Conservation (phyloP, 2,888 invertebrate species). For the Euphydryas editha region DNA sequence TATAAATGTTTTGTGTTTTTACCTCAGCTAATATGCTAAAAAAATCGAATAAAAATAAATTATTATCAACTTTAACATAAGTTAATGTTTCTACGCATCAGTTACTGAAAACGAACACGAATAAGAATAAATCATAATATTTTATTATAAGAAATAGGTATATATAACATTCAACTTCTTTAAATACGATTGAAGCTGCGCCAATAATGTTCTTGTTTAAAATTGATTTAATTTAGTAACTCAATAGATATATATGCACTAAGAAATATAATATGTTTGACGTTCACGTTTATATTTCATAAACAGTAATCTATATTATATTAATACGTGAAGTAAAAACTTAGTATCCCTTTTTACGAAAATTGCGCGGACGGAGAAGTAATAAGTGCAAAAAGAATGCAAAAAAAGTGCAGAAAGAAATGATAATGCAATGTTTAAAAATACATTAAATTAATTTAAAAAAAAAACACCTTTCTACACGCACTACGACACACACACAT, state of each 20-base stretch:
- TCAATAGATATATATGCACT: not conserved
- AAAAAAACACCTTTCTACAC: too few relatives aligned
- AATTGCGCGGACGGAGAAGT: too few relatives aligned
- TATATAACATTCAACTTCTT: not conserved
- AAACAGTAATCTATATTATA: too few relatives aligned
- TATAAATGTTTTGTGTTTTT: conserved; percentile 14
- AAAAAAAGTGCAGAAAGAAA: too few relatives aligned
- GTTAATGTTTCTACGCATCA: not conserved
- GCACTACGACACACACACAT: too few relatives aligned
- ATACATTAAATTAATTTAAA: too few relatives aligned
- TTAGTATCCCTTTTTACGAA: too few relatives aligned
- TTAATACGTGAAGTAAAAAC: too few relatives aligned
- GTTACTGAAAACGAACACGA: too few relatives aligned
- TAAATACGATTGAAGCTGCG: conserved; percentile 54
- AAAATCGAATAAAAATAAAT: not conserved
- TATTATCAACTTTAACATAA: not conserved
- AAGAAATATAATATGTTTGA: not conserved
- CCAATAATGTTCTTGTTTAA: conserved; percentile 46
- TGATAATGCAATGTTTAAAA: too few relatives aligned
- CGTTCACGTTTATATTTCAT: too few relatives aligned
- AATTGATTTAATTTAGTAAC: conserved; percentile 12
- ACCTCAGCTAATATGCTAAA: not conserved
- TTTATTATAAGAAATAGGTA: not conserved
- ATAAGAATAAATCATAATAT: not conserved
- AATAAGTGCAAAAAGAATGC: too few relatives aligned